Percentiles rank a stretch among this genome's conserved stretches.
phyloP scores from a whole-genome alignment of 1,140 invertebrate genomes.

The Meloidogyne floridensis region DNA sequence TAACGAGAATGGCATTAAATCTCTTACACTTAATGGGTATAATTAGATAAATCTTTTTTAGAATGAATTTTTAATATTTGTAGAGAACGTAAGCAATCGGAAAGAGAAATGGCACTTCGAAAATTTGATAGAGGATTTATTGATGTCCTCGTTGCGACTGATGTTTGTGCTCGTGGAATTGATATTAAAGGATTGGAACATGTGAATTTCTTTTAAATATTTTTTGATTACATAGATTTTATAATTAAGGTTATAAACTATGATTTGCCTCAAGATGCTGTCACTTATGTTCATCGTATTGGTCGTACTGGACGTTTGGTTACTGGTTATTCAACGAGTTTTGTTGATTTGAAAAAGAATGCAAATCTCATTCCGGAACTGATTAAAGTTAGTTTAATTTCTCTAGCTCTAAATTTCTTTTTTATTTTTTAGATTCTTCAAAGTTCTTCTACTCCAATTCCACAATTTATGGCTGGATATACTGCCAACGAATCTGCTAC shows the following conservation, averaged over 20 bases:
- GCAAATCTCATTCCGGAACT: background rate
- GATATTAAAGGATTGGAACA: constrained; percentile 88
- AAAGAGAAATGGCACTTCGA: constrained; percentile 81
- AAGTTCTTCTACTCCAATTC: background rate
- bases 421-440: background rate
- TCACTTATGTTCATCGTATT: constrained; percentile 90
- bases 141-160: constrained; percentile 82
- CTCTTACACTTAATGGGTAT: constrained; percentile 34
- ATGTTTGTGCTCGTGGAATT: constrained; percentile 86
- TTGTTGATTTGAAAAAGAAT: constrained; percentile 28
- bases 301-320: constrained; percentile 76
- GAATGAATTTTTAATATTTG: constrained; percentile 39
- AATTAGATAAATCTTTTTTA: background rate
- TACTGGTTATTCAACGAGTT: constrained; percentile 31
- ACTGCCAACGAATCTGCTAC: background rate
- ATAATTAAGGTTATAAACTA: constrained; percentile 78
- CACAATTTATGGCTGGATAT: background rate
- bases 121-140: constrained; percentile 76
- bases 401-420: background rate
- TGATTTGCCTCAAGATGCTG: constrained; percentile 85
- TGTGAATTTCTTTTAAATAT: constrained; percentile 59
- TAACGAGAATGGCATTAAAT: constrained; percentile 61
- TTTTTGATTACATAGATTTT: too few relatives aligned
- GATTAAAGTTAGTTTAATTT: background rate
- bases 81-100: constrained; percentile 79